Evolutionary conservation across 2,797 vertebrate genomes (phyloP).

Genomic region (Acestrorhynchus altus): DNA sequence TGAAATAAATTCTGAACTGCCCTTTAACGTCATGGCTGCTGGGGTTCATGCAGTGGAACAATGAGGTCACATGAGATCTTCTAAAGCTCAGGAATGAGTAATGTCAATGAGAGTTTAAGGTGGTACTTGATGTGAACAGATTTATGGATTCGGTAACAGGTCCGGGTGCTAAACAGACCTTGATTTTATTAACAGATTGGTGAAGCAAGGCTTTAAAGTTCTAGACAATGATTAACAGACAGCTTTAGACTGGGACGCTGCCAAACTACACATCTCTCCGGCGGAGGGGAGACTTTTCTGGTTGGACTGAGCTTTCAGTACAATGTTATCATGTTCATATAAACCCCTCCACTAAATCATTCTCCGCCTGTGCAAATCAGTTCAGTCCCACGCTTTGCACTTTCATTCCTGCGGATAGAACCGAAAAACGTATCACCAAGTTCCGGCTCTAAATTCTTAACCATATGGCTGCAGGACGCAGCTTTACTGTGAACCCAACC

Average conservation of each 20-base stretch:
- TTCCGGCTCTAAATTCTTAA: background rate
- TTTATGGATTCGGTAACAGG: constrained; percentile 8
- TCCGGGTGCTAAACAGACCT: background rate
- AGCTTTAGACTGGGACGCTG: background rate
- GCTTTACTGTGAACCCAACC: background rate
- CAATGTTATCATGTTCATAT: background rate
- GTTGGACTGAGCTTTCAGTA: background rate
- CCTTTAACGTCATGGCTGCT: no score
- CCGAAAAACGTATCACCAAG: background rate
- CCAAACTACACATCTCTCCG: background rate
- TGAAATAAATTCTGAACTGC: no score
- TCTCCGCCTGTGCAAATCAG: background rate
- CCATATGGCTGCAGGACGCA: background rate
- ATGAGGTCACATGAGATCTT: background rate
- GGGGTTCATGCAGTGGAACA: background rate
- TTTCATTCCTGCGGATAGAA: background rate
- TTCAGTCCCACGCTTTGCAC: background rate
- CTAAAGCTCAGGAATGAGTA: background rate
- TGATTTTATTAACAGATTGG: background rate
- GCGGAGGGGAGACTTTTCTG: background rate
- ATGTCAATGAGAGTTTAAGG: background rate
- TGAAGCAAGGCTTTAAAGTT: background rate
- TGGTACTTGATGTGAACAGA: background rate
- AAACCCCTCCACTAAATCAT: background rate
- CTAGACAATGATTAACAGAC: background rate